phyloP scores from a whole-genome alignment of 2,113 vertebrate genomes.

The Aleadryas rufinucha region DNA sequence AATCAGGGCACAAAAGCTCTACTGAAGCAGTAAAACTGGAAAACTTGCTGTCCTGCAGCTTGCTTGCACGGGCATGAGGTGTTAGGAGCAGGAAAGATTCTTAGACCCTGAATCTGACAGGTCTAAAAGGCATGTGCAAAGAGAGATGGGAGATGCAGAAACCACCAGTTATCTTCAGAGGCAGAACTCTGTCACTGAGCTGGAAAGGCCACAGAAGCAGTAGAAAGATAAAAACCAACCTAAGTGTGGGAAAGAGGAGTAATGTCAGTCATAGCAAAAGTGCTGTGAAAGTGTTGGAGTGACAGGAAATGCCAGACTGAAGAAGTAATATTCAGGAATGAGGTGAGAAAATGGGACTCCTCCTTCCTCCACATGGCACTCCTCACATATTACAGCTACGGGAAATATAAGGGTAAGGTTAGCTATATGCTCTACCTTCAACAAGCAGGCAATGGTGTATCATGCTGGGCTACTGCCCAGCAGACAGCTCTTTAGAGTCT shows the following conservation, averaged over 20 bases:
- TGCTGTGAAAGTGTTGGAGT: background rate
- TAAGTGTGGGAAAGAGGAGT: background rate
- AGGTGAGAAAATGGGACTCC: background rate
- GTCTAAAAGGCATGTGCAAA: background rate
- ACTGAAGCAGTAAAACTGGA: background rate
- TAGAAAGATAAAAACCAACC: background rate
- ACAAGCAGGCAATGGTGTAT: background rate
- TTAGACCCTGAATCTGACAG: background rate
- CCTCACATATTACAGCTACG: background rate
- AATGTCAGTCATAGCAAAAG: background rate
- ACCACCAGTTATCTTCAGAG: background rate
- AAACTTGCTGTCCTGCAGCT: background rate
- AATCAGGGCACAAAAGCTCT: background rate
- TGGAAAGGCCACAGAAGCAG: background rate
- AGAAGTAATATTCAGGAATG: fast-evolving
- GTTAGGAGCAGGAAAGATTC: background rate
- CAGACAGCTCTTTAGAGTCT: background rate
- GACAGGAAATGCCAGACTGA: background rate
- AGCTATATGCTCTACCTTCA: background rate
- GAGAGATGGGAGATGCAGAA: background rate
- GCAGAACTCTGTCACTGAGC: background rate
- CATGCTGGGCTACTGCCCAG: background rate
- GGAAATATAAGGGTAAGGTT: background rate
- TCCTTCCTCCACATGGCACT: background rate
- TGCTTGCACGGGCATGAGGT: background rate